Base-by-base conservation (phyloP, 2,113 vertebrate species). In the Sterrhoptilus dennistouni region DNA sequence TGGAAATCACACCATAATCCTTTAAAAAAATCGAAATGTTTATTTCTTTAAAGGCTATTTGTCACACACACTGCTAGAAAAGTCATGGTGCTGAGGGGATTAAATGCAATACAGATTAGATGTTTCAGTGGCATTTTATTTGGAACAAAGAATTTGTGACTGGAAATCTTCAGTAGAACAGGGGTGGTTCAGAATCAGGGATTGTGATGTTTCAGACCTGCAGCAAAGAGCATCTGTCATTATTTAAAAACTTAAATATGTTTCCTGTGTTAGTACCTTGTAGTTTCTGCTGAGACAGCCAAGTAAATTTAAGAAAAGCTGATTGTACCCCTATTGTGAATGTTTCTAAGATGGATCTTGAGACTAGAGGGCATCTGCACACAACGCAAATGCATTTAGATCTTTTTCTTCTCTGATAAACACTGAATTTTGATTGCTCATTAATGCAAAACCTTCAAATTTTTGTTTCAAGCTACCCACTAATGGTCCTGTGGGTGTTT, bases 91-190 rank as follows among this genome's bases (percentile, higher is more conserved):
- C 80, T 71, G n/a, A 86, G 52, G 57, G 56, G 68, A 81, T 95
- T 89, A 83, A 78, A 86, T 47, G n/a, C 3, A 3, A 40, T 60
- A 25, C 52, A 81, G 92, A 86, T 71, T 53, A 64, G 64, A 92
- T 71, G 36, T 92, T 90, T 74, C 35, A 40, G 71, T 95, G 79
- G 70, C 72, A 21, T 92, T 96, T 97, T 87, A 45, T 83, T 66
- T 87, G 65, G 77, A 81, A 49, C 57, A 92, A 93, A 89, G 47
- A 60, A 66, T 24, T 78, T 57, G 60, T 36, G 63, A 12, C 71
- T 90, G 68, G 63, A 86, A 95, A 83, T 56, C 53, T 80, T 80
- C 49, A 13, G 27, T 63, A 40, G 79, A 75, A 70, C 29, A 83
- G 15, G 1, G 0, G 38, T 47, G 33, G 60, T 18, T 85, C 1